A percentile compares a stretch with the other conserved stretches of the same genome.
phyloP scores from a whole-genome alignment of 2,797 vertebrate genomes.

The Graptemys geographica region DNA sequence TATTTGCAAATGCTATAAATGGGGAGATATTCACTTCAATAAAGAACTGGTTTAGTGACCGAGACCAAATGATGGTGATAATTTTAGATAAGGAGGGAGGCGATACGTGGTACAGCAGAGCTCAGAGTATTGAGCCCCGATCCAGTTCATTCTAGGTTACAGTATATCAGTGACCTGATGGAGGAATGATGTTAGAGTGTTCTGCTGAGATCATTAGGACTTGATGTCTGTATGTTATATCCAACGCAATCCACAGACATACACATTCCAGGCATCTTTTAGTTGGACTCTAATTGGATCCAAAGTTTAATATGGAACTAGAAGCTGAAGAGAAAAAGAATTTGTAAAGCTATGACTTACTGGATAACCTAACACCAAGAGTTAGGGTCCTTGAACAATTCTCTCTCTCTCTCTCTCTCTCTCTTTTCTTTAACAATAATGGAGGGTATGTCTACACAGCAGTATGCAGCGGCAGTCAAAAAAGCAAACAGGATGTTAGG shows the following conservation, averaged over 20 bases:
- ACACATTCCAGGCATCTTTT: background rate
- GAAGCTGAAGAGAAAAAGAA: background rate
- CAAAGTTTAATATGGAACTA: background rate
- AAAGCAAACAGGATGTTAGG: too few species aligned
- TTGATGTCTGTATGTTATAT: background rate
- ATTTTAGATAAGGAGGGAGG: background rate
- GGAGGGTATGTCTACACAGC: too few species aligned
- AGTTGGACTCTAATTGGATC: background rate
- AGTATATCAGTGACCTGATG: background rate
- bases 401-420: background rate
- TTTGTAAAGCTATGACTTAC: background rate
- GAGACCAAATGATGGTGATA: background rate
- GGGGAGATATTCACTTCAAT: background rate
- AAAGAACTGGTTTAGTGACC: background rate
- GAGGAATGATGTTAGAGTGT: background rate
- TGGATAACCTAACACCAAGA: background rate
- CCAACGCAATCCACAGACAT: background rate
- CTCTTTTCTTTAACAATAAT: background rate
- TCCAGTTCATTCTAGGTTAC: background rate
- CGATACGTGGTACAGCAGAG: background rate
- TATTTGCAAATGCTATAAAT: too few species aligned
- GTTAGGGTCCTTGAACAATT: background rate
- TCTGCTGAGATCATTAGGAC: background rate
- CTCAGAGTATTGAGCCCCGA: background rate
- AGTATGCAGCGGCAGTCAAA: too few species aligned